phyloP scores from a whole-genome alignment of 2,113 vertebrate genomes.

The Aldabrachelys gigantea region DNA sequence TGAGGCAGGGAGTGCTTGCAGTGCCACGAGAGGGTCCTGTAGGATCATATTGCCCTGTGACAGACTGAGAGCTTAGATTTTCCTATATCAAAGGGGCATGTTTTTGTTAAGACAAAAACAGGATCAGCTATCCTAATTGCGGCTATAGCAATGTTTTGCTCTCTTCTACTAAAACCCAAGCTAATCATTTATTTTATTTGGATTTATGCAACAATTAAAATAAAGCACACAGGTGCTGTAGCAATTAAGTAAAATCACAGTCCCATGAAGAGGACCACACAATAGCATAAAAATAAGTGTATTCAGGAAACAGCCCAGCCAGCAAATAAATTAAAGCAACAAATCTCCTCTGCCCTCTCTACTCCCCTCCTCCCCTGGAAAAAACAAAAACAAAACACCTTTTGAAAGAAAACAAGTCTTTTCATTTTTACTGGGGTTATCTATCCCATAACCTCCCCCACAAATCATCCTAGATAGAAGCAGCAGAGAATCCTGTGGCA shows the following conservation, averaged over 20 bases:
- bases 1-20: background rate
- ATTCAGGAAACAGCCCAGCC: background rate
- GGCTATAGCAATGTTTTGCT: slow-evolving; percentile 30
- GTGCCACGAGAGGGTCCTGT: background rate
- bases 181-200: slow-evolving; percentile 31
- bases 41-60: background rate
- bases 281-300: slow-evolving; percentile 40
- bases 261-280: background rate
- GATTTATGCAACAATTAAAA: background rate
- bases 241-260: slow-evolving; percentile 21
- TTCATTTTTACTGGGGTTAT: background rate
- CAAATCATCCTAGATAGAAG: background rate
- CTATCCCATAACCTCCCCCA: slow-evolving; percentile 1
- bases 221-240: slow-evolving; percentile 9
- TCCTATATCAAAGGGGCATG: slow-evolving; percentile 41
- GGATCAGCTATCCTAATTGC: slow-evolving; percentile 59
- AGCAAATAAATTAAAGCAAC: background rate
- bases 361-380: too few relatives aligned
- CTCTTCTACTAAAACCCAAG: slow-evolving; percentile 36
- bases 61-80: slow-evolving; percentile 36
- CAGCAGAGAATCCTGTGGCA: too few relatives aligned
- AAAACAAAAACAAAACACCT: background rate
- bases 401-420: background rate
- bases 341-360: background rate
- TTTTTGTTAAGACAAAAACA: slow-evolving; percentile 57